These are phyloP conservation scores for Hydrozoanthus gracilis DNA, from an alignment of 92 coral and sea anemone genomes.

Conservation along the genomic window DNA sequence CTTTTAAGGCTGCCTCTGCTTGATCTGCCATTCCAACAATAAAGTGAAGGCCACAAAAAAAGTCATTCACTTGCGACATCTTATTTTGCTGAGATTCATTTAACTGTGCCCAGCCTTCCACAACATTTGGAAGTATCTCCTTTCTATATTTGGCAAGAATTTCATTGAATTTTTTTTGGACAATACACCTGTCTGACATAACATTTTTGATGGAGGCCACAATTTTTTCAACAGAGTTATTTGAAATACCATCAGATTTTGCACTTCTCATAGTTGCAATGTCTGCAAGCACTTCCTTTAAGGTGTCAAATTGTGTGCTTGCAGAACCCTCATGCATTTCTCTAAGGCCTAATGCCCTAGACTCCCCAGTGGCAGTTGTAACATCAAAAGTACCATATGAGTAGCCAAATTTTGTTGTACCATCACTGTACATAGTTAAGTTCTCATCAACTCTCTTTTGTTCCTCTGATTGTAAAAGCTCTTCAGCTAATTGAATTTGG, in stretches of 20 bases:
- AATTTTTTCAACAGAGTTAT: conserved; percentile 16
- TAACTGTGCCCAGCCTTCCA: conserved; percentile 7
- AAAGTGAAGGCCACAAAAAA: conserved; percentile 8
- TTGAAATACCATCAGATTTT: neutral
- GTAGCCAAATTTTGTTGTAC: conserved; percentile 44
- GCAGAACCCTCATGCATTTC: conserved; percentile 48
- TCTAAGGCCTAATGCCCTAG: conserved; percentile 34
- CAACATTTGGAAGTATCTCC: conserved; percentile 40
- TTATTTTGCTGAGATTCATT: conserved; percentile 20
- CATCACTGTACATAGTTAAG: conserved; percentile 45
- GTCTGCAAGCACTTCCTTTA: conserved; percentile 43
- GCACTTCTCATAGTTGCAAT: conserved; percentile 21
- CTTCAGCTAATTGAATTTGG: conserved; percentile 43
- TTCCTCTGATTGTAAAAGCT: conserved; percentile 31
- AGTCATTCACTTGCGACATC: neutral
- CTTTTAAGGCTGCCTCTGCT: conserved; percentile 20
- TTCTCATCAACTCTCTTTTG: conserved; percentile 29
- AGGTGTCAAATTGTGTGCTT: conserved; percentile 35
- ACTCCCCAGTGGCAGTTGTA: conserved; percentile 42
- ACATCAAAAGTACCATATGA: conserved; percentile 15
- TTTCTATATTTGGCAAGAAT: conserved; percentile 31
- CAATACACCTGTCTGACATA: conserved; percentile 38
- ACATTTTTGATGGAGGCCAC: conserved; percentile 26
- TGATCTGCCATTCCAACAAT: conserved; percentile 16
- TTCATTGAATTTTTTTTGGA: conserved; percentile 39